Evolutionary conservation across 2,888 invertebrate species (phyloP).

Genomic region (Tiphia femorata): DNA sequence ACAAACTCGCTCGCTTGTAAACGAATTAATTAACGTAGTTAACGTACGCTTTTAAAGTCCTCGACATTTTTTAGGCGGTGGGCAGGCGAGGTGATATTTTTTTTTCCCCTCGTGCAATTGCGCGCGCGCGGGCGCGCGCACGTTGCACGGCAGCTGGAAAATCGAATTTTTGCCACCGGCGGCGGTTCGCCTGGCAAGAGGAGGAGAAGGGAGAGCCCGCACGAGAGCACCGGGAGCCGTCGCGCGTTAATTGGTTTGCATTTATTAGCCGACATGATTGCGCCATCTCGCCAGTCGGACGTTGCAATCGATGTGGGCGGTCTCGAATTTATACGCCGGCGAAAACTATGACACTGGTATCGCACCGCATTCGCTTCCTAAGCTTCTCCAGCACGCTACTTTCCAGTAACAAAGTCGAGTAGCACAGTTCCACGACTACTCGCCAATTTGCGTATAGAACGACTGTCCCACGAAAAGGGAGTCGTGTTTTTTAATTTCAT

Average conservation of each 20-base stretch:
- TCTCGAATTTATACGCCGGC: too few species aligned
- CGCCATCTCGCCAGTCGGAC: conserved; percentile 8
- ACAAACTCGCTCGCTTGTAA: background rate
- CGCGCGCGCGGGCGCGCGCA: background rate
- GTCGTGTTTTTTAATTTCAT: too few species aligned
- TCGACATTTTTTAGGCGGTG: background rate
- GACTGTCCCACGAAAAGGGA: too few species aligned
- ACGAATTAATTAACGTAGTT: conserved; percentile 1
- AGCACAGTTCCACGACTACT: too few species aligned
- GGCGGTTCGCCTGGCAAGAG: too few species aligned
- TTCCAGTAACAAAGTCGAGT: too few species aligned
- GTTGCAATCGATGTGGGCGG: conserved; percentile 9
- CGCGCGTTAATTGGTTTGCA: conserved; percentile 18
- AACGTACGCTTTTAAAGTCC: background rate
- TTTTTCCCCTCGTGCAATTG: background rate
- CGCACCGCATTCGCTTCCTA: too few species aligned
- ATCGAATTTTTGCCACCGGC: background rate
- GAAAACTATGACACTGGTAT: too few species aligned
- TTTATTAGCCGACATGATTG: conserved; percentile 17
- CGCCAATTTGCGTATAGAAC: too few species aligned
- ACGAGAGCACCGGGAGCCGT: conserved; percentile 5
- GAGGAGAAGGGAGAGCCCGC: too few species aligned
- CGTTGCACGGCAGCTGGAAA: background rate
- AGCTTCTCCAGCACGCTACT: too few species aligned
- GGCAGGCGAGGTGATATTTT: too few species aligned